phyloP scores from a whole-genome alignment of 2,797 vertebrate species.

The Eulemur mongoz region DNA sequence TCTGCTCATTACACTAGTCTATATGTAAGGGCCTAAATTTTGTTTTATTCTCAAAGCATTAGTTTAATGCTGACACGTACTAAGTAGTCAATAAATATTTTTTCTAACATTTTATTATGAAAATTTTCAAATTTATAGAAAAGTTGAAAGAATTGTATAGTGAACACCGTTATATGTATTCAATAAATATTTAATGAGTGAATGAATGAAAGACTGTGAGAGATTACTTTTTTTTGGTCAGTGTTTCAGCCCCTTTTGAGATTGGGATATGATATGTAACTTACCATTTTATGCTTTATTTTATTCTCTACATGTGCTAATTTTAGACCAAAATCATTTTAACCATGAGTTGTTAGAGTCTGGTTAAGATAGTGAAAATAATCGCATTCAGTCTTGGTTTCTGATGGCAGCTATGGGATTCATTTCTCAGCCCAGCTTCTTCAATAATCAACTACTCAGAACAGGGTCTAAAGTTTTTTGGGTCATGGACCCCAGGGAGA shows the following conservation, averaged over 20 bases:
- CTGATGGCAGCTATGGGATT: not conserved
- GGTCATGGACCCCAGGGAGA: not conserved
- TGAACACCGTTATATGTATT: not conserved
- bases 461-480: not conserved
- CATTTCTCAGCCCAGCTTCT: conserved; percentile 1
- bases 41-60: not conserved
- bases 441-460: not conserved
- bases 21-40: not conserved
- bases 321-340: conserved; percentile 55
- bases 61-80: not conserved
- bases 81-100: conserved; percentile 28
- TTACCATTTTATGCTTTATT: conserved; percentile 48
- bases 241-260: not conserved
- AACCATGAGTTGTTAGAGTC: not conserved
- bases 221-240: not conserved
- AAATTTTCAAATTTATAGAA: conserved; percentile 22
- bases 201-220: not conserved
- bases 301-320: conserved; percentile 28
- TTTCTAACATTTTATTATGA: conserved; percentile 37
- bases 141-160: not conserved
- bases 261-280: not conserved
- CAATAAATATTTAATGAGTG: not conserved
- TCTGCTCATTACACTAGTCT: not conserved
- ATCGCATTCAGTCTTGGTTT: not conserved
- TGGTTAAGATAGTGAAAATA: conserved; percentile 20